These are phyloP conservation scores for Drosophila takahashii DNA, from an alignment of 1,140 invertebrate species.

Conservation along the genomic window DNA sequence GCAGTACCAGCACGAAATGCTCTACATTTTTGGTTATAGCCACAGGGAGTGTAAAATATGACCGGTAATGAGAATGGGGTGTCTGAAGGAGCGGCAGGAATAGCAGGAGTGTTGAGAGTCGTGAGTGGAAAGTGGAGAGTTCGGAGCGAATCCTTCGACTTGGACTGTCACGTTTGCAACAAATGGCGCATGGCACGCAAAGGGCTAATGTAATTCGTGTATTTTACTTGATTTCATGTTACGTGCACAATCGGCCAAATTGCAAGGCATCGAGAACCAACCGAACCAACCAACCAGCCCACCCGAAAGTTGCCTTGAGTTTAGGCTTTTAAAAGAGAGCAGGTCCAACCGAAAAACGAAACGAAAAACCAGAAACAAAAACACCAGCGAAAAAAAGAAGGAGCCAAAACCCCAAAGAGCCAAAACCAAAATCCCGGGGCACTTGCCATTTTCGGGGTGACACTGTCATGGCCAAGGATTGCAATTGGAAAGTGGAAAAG, in stretches of 20 bases:
- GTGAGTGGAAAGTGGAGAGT: not conserved
- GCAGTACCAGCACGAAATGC: not conserved
- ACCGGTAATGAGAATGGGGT: conserved; percentile 13
- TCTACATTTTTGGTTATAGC: conserved; percentile 9
- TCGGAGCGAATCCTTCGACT: conserved; percentile 3
- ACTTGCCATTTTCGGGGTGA: conserved; percentile 22
- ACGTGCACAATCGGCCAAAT: conserved; percentile 80
- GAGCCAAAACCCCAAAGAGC: too few relatives aligned
- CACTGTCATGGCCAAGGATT: conserved; percentile 49
- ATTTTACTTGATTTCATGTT: conserved; percentile 82
- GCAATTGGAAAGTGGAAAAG: conserved; percentile 11
- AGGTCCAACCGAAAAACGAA: not conserved
- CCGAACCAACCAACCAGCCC: conserved; percentile 5
- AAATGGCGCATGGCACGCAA: conserved; percentile 81
- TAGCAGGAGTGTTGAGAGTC: not conserved
- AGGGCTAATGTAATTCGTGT: conserved; percentile 82
- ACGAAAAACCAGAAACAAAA: not conserved
- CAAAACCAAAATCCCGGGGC: not conserved
- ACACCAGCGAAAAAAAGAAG: too few relatives aligned
- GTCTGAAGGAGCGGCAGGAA: not conserved
- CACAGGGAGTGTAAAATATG: conserved; percentile 9
- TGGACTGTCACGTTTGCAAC: conserved; percentile 79
- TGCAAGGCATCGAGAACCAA: conserved; percentile 50
- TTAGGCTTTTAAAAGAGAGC: not conserved
- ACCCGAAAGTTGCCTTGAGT: conserved; percentile 1